Base-by-base conservation (phyloP, 2,113 vertebrate species). In the Hippocampus zosterae region DNA sequence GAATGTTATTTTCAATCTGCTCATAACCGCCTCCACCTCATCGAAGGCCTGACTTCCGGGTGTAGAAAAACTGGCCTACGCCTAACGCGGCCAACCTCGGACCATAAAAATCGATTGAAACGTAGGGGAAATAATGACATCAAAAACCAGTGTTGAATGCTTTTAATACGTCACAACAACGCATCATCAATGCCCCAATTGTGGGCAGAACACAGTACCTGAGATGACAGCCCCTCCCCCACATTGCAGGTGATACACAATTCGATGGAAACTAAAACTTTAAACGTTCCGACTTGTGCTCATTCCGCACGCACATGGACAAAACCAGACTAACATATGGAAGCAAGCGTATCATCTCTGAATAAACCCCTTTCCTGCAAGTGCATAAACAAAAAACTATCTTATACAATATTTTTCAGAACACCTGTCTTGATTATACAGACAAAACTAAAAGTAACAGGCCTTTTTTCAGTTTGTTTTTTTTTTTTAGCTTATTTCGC, bases 401-500 rank as follows among this genome's bases (percentile, higher is more conserved):
- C 75, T 16, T 42, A 80, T 78, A 82, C 77, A 80, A 80, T 65
- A 74, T 72, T 25, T 71, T 70, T 68, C n/a, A 27, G 72, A 72
- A 80, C 67, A 78, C 73, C 78, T 76, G 75, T 80, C 77, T 84
- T 40, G 50, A 23, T 53, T 67, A 79, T 65, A 62, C 78, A 52
- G 76, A 79, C 61, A 75, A 79, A 87, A 87, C 76, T 75, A 79
- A 79, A 76, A 75, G 65, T 72, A 78, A 83, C 73, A 77, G 46
- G 33, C 2, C 29, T 68, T 73, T 56, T 55, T 67, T 68, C 48
- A 13, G 68, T 59, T 68, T 13, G 42, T 44, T 15, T 44, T 72
- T 44, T 15, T 44, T 72, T 71, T 83, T 82, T 87, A 90, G 89
- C 90, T 91, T 90, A 90, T 90, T 74, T 80, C 78, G 83, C 80